Conservation (phyloP, 2,888 invertebrate genomes). For the Seira ritae region DNA sequence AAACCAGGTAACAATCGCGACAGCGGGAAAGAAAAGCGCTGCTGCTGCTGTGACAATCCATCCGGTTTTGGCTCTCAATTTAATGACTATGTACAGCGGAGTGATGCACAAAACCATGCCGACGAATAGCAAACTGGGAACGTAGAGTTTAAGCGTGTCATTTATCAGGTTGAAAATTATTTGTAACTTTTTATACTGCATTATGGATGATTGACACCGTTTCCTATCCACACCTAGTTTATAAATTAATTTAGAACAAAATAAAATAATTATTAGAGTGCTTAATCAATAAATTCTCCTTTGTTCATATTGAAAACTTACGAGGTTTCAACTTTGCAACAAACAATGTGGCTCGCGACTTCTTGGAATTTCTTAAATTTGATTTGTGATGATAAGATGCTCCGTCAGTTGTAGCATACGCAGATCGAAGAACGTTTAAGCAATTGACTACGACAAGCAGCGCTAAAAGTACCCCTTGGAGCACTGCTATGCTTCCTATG, state of each 20-base stretch:
- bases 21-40: background rate
- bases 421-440: background rate
- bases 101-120: conserved; percentile 12
- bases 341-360: no score
- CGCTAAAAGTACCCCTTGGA: conserved; percentile 12
- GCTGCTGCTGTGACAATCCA: background rate
- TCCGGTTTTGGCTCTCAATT: background rate
- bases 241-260: no score
- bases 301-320: no score
- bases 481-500: conserved; percentile 14
- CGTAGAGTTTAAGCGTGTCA: background rate
- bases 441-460: background rate
- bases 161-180: background rate
- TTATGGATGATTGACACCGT: background rate
- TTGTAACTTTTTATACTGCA: background rate
- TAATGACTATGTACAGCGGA: conserved; percentile 19
- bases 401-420: no score
- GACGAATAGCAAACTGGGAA: conserved; percentile 11
- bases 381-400: no score
- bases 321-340: no score
- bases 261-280: no score
- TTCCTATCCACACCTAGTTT: no score
- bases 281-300: no score
- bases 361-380: no score
- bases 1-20: background rate